phyloP scores from a whole-genome alignment of 2,888 invertebrate species.

The Gerris lacustris region DNA sequence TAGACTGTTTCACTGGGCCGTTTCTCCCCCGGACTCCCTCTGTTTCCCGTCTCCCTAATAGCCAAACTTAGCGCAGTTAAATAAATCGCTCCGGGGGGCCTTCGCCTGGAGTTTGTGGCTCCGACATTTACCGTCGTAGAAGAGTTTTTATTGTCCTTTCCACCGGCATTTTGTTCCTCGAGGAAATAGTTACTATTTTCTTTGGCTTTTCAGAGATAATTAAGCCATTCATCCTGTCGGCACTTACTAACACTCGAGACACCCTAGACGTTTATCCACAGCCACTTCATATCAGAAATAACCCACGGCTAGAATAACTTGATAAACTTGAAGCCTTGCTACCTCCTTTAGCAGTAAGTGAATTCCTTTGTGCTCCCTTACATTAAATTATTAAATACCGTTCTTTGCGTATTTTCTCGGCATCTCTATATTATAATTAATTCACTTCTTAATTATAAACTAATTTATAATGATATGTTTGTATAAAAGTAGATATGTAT shows the following conservation, averaged over 20 bases:
- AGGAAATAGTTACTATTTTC: neutral
- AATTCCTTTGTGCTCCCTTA: no score
- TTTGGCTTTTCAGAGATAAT: neutral
- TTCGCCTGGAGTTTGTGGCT: neutral
- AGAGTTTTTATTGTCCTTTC: neutral
- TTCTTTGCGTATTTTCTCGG: no score
- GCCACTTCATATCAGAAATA: no score
- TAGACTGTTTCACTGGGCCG: neutral
- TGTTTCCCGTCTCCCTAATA: neutral
- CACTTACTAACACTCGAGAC: neutral
- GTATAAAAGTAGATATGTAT: no score
- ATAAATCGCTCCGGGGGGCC: neutral
- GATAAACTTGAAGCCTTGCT: no score
- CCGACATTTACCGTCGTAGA: conserved; percentile 1
- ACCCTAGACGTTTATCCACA: no score
- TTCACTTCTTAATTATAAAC: no score
- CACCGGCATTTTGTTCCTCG: neutral
- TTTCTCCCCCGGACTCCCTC: neutral
- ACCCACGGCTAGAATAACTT: no score
- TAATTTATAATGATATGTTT: no score
- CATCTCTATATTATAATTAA: no score
- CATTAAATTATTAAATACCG: no score
- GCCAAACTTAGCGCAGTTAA: conserved; percentile 3
- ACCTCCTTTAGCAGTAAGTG: no score
- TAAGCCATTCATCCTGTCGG: conserved; percentile 3